phyloP scores from a whole-genome alignment of 1,140 invertebrate species.

The Pogonomyrmex californicus region DNA sequence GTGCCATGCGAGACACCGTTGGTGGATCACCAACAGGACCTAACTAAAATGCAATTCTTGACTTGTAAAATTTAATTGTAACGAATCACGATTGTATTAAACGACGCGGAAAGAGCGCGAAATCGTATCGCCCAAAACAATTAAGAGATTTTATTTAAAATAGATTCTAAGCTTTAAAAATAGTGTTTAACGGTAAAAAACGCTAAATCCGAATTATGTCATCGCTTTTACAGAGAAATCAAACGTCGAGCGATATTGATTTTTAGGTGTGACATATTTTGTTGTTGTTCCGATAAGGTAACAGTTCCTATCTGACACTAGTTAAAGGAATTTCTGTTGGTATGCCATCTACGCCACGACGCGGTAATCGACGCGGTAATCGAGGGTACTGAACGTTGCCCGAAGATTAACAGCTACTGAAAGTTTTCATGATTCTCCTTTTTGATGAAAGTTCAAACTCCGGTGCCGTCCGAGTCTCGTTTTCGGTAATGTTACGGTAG shows the following conservation, averaged over 20 bases:
- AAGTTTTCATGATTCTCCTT: conserved; percentile 58
- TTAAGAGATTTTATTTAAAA: neutral
- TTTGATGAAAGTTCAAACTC: conserved; percentile 26
- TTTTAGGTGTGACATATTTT: neutral
- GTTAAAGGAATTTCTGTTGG: conserved; percentile 61
- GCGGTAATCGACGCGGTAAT: conserved; percentile 61
- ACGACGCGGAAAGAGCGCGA: neutral
- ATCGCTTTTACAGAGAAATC: neutral
- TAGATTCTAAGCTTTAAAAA: no score
- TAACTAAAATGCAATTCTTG: conserved; percentile 29
- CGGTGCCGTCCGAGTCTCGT: neutral
- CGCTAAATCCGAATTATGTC: neutral
- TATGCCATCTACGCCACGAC: conserved; percentile 68
- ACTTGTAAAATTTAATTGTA: neutral
- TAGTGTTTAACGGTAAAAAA: neutral
- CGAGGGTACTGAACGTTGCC: conserved; percentile 56
- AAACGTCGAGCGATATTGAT: neutral
- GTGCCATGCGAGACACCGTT: conserved; percentile 32
- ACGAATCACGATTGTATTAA: neutral
- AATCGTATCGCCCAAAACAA: neutral
- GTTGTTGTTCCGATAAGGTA: conserved; percentile 56
- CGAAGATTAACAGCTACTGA: conserved; percentile 62
- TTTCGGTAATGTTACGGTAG: conserved; percentile 42
- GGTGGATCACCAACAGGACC: conserved; percentile 24
- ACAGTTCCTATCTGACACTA: conserved; percentile 65